Evolutionary conservation across 2,113 vertebrate species (phyloP).

Genomic region (Tragelaphus imberbis): DNA sequence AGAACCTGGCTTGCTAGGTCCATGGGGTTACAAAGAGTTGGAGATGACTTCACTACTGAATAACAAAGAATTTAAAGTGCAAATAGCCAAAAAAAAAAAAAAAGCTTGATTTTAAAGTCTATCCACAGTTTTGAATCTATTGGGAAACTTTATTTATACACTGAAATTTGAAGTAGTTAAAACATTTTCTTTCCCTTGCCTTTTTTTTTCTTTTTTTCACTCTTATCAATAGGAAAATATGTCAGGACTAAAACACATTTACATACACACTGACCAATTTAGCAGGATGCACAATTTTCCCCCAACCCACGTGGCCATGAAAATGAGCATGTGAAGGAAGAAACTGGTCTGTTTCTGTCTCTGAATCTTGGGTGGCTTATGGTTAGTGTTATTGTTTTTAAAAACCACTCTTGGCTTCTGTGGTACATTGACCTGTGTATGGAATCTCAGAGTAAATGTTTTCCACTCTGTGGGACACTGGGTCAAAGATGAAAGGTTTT

Average conservation of each 20-base stretch:
- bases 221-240: slow-evolving; percentile 22
- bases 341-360: not conserved
- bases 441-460: slow-evolving; percentile 64
- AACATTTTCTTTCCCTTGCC: not conserved
- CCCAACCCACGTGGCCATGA: slow-evolving; percentile 27
- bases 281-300: slow-evolving; percentile 12
- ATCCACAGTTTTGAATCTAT: not conserved
- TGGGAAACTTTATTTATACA: not conserved
- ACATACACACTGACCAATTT: slow-evolving; percentile 28
- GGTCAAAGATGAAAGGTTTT: slow-evolving; percentile 53
- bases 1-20: not conserved
- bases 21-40: not conserved
- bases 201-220: not conserved
- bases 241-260: slow-evolving; percentile 31
- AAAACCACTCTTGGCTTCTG: slow-evolving; percentile 62
- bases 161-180: not conserved
- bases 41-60: not conserved
- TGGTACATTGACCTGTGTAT: slow-evolving; percentile 61
- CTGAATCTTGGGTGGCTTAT: slow-evolving; percentile 70
- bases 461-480: slow-evolving; percentile 51
- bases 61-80: not conserved
- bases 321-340: slow-evolving; percentile 50
- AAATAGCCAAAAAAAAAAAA: not conserved
- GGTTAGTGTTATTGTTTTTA: slow-evolving; percentile 62
- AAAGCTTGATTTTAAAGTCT: not conserved